A percentile compares a stretch with the other conserved stretches of the same genome.
These are phyloP conservation scores for Halichoeres trimaculatus DNA, from an alignment of 2,113 vertebrate species.

Conservation along the genomic window DNA sequence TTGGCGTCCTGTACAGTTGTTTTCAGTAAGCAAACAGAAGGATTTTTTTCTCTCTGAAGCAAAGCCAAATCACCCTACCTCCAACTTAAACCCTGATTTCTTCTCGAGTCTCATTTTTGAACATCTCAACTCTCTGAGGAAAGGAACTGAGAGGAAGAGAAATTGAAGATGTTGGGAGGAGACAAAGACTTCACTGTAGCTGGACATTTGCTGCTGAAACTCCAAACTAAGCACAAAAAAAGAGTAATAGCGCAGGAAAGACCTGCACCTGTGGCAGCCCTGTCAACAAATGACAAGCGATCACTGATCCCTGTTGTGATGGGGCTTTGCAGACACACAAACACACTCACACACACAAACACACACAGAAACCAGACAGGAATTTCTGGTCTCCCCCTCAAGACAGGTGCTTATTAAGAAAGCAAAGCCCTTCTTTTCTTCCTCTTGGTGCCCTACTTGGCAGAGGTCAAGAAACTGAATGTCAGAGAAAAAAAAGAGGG, in stretches of 20 bases:
- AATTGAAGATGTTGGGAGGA: constrained; percentile 1
- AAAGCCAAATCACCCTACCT: neutral
- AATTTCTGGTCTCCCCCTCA: constrained; percentile 62
- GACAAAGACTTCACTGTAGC: constrained; percentile 45
- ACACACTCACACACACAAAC: constrained; percentile 33
- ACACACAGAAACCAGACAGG: constrained; percentile 65
- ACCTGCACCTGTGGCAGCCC: constrained; percentile 67
- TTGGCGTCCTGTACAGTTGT: neutral
- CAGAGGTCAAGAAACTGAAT: constrained; percentile 57
- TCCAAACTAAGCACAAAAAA: constrained; percentile 24
- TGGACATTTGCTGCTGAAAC: constrained; percentile 51
- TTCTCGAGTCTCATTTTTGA: constrained; percentile 30
- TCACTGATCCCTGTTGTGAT: constrained; percentile 60
- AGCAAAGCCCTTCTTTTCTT: constrained; percentile 57
- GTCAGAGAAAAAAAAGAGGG: constrained; percentile 37
- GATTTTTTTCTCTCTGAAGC: neutral
- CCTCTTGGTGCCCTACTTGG: constrained; percentile 34
- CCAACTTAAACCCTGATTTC: constrained; percentile 25
- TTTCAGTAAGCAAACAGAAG: neutral
- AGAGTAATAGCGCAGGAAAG: constrained; percentile 53
- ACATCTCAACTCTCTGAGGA: constrained; percentile 12
- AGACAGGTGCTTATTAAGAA: constrained; percentile 74
- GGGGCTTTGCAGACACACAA: constrained; percentile 39
- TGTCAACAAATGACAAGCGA: constrained; percentile 69
- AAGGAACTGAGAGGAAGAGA: neutral